Percentiles rank a stretch among this genome's conserved stretches.
phyloP scores from a whole-genome alignment of 2,113 vertebrate species.

The Megatriorchis doriae region DNA sequence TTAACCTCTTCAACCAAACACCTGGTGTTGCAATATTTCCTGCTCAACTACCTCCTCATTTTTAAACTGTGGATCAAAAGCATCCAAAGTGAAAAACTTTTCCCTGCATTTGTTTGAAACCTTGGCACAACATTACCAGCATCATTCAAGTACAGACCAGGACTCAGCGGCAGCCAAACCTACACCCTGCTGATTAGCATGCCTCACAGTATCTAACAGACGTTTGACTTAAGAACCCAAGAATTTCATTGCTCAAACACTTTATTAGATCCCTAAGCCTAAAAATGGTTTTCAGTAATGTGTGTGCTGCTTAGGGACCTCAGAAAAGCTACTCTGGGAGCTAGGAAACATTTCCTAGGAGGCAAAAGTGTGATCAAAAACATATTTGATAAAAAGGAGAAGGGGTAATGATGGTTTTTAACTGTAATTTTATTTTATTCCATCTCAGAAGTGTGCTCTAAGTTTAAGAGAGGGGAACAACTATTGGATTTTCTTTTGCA shows the following conservation, averaged over 20 bases:
- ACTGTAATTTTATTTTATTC: constrained; percentile 26
- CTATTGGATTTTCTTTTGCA: background rate
- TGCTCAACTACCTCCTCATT: background rate
- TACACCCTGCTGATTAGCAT: background rate
- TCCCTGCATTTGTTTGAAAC: background rate
- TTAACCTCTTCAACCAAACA: background rate
- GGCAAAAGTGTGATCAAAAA: constrained; percentile 52
- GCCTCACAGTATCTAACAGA: background rate
- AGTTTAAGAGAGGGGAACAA: background rate
- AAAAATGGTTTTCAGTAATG: constrained; percentile 40
- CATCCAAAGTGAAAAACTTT: background rate
- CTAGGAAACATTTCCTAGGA: constrained; percentile 59
- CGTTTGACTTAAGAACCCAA: background rate
- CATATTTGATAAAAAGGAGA: constrained; percentile 43
- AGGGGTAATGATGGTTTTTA: constrained; percentile 48
- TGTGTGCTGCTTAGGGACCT: constrained; percentile 26
- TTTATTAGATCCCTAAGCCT: constrained; percentile 21
- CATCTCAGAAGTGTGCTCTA: background rate
- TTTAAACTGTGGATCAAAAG: background rate
- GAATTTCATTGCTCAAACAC: background rate
- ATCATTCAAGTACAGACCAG: background rate
- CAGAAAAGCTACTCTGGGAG: constrained; percentile 56
- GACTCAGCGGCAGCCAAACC: background rate
- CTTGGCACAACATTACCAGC: background rate
- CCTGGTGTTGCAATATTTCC: background rate